Base-by-base conservation (phyloP, 2,113 vertebrate species). In the Motacilla alba region DNA sequence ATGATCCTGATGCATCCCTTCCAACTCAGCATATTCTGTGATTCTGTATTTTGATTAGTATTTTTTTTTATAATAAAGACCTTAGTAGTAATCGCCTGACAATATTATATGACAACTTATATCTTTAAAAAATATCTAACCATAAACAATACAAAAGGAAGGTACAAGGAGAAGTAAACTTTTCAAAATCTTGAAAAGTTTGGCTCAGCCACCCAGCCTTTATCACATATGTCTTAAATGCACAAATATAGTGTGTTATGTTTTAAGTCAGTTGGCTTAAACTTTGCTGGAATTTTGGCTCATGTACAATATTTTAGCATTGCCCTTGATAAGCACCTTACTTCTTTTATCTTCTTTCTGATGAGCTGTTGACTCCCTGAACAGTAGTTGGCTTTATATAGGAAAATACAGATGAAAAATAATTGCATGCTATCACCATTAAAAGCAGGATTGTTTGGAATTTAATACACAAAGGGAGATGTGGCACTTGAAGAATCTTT, bases 371-470 rank as follows among this genome's bases (percentile, higher is more conserved):
- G 39, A 41, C 26, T 50, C 1, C 73, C 70, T 59, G 37, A 62
- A 31, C 24, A 22, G 41, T 24, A 83, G 6, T 35, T 90, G 76
- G 8, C 33, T 20, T 74, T 84, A 16, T 75, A 39, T 89, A 24
- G 64, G 37, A 76, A 18, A 31, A 52, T 2, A 6, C 8, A 72
- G 56, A 31, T 75, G 15, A 68, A 81, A 87, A 79, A 53, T 28
- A 69, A n/a, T 59, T 68, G 15, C 8, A 28, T 1, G 1, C 7
- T 69, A 21, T 76, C 12, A 39, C 35, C 0, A 0, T 50, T 86
- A 58, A 58, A 90, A 76, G 1, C 7, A 58, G 44, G 13, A 52
- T 47, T 85, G 4, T 1, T 85, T 64, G 49, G 39, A 67, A 60
- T 47, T 87, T 37, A n/a, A 70, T 66, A 83, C 63, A 20, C 18